phyloP scores from a whole-genome alignment of 2,113 vertebrate species.

The Hyperopisus bebe region DNA sequence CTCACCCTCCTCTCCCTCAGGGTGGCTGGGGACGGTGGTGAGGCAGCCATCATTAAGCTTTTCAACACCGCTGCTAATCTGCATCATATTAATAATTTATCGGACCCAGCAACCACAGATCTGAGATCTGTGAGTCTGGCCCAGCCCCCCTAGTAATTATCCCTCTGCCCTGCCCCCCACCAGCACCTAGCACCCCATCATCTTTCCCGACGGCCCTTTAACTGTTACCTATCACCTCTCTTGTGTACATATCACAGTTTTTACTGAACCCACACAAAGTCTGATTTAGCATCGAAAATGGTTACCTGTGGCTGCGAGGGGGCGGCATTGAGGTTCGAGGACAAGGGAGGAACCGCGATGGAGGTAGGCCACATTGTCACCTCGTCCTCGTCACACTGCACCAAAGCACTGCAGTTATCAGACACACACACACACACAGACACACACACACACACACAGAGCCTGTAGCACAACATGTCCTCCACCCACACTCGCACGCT shows the following conservation, averaged over 20 bases:
- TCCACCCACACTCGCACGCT: not conserved
- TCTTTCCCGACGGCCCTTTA: slow-evolving; percentile 11
- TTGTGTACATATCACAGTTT: not conserved
- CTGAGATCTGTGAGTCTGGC: slow-evolving; percentile 34
- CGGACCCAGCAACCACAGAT: slow-evolving; percentile 47
- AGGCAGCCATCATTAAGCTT: slow-evolving; percentile 55
- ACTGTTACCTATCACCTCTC: slow-evolving; percentile 20
- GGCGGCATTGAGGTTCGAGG: not conserved
- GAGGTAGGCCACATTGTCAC: not conserved
- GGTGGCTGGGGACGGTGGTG: slow-evolving; percentile 35
- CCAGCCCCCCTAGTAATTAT: not conserved
- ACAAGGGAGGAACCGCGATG: not conserved
- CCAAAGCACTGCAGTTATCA: slow-evolving; percentile 44
- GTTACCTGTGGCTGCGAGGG: not conserved
- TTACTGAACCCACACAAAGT: not conserved
- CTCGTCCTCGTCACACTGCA: slow-evolving; percentile 28
- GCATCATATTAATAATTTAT: slow-evolving; percentile 68
- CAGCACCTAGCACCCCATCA: slow-evolving; percentile 26
- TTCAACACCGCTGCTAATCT: slow-evolving; percentile 57
- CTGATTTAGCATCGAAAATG: not conserved
- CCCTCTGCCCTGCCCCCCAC: not conserved
- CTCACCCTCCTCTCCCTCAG: slow-evolving; percentile 36
- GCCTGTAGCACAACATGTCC: not conserved
- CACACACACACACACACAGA: not conserved
- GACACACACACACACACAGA: slow-evolving; percentile 43